These are phyloP conservation scores for Galemys pyrenaicus DNA, from an alignment of 2,113 vertebrate species.

Conservation along the genomic window DNA sequence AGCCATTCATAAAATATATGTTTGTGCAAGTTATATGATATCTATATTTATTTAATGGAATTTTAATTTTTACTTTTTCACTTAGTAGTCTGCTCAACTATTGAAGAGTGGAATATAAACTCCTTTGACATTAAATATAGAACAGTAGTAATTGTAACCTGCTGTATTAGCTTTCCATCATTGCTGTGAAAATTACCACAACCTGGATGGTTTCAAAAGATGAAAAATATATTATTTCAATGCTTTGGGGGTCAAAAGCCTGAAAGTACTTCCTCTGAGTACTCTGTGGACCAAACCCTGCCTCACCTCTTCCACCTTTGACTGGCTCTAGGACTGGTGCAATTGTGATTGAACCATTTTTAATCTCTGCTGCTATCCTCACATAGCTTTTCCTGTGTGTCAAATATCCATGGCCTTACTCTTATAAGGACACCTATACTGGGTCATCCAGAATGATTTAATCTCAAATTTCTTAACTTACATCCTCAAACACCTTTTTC, in stretches of 20 bases:
- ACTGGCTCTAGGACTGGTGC: not conserved
- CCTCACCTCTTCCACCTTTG: no score
- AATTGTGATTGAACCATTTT: not conserved
- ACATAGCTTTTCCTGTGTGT: not conserved
- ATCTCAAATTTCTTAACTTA: not conserved
- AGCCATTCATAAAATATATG: no score
- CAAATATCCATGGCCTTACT: not conserved
- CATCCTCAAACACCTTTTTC: not conserved
- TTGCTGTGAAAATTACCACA: not conserved
- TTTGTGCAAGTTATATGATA: no score
- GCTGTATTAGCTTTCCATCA: not conserved
- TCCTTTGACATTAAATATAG: not conserved
- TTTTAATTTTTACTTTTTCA: no score
- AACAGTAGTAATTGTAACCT: not conserved
- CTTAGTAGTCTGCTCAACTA: not conserved
- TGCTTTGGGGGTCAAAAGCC: not conserved
- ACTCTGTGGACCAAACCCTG: not conserved
- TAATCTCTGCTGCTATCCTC: not conserved
- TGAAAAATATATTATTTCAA: not conserved
- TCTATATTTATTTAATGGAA: no score
- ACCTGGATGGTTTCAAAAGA: not conserved
- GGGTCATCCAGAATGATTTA: not conserved
- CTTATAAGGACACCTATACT: not conserved
- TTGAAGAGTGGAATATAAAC: not conserved
- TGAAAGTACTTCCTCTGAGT: not conserved